Base-by-base conservation (phyloP, 2,888 invertebrate genomes). In the Tillus elongatus region DNA sequence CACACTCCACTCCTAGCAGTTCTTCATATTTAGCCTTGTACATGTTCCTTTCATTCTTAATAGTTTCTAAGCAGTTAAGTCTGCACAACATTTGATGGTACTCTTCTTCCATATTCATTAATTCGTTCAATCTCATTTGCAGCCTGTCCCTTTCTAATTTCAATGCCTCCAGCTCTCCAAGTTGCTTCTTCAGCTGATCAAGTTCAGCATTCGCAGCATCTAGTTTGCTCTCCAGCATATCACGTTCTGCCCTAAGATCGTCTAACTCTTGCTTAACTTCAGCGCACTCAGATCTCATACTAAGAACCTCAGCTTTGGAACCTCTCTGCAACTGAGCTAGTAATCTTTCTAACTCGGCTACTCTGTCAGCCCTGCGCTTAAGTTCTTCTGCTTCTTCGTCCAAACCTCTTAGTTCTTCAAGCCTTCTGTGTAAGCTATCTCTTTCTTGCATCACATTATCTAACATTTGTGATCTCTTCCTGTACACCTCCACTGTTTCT, bases 31-130 rank as follows among this genome's bases (percentile, higher is more conserved):
- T 63, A 2, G 47, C 37, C 42, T 64, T 32, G 36, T 61, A 64
- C 40, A 53, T 52, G 30, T 64, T 63, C 13, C 61, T 50, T 47
- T 67, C 66, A 2, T 56, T 52, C 42, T 52, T 56, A 10, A 65
- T 38, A 0, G 51, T 44, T 15, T 64, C 63, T 29, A 57, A 39
- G 26, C 51, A 49, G 37, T 50, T 47, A 30, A 56, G 49, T 41
- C 57, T 57, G 11, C 50, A 46, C 36, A 52, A 32, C 42, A 63
- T 46, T 28, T 57, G 46, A 30, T 57, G 56, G 33, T 55, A 60
- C 39, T 64, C 60, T 8, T 46, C 40, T 42, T 62, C 61, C 40
- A 61, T 47, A 3, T 50, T 45, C 2, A n/a, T 36, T 14, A 53
- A 29, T 39, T 55, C 50, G 24, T 53, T 49, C 3, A 54, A 11